Base-by-base conservation (phyloP, 2,797 vertebrate genomes). In the Xenentodon cancila region DNA sequence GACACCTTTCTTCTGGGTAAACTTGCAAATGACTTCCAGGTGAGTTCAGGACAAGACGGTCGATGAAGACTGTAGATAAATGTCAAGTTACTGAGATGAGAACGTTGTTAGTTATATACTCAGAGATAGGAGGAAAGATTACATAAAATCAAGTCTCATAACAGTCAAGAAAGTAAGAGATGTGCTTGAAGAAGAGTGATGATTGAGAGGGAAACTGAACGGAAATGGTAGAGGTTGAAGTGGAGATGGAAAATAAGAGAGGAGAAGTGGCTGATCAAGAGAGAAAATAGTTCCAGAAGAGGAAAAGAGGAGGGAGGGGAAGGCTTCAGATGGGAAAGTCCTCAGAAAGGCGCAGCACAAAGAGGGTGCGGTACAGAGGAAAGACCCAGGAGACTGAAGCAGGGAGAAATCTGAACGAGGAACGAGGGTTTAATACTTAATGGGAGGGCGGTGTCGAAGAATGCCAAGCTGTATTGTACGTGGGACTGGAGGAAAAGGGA, bases 351-450 rank as follows among this genome's bases (percentile, higher is more conserved):
- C 78, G 74, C 67, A 44, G 69, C 62, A 79, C 63, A 76, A 63
- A 42, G 68, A 68, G 80, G 73, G 74, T 0, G 62, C 34, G 11
- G 72, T 45, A 54, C 49, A 65, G 67, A 77, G 75, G 73, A 49
- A 47, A 77, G 67, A 73, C 79, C 75, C 79, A 4, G 57, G 75
- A 81, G 85, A 74, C 71, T 0, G 40, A 55, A 25, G 52, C 50
- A 47, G 9, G 27, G 52, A 53, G 55, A 52, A 42, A n/a, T n/a
- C 54, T 17, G 75, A 79, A 81, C 52, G 55, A 30, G 84, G 64
- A 73, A 79, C 13, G 40, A 77, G 67, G 64, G 68, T 86, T 84
- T 81, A 87, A 89, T 84, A 84, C 48, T 85, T 84, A 85, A 88
- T 88, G 62, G 53, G 59, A 59, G 64, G 71, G 64, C 54, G 4